These are phyloP conservation scores for Acanthoscelides obtectus DNA, from an alignment of 2,888 invertebrate species.

Conservation along the genomic window DNA sequence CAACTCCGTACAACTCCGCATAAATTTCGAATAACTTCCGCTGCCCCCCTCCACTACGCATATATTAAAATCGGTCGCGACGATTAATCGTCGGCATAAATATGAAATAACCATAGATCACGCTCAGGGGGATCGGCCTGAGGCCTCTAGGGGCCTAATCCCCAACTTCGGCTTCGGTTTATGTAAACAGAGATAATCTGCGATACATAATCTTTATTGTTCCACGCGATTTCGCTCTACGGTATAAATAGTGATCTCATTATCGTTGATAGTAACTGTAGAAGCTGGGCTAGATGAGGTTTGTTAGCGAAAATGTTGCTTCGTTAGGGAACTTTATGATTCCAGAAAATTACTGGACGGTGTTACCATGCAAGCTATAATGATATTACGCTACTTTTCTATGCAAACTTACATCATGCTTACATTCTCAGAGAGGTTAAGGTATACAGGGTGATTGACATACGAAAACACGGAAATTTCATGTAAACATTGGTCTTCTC, in stretches of 20 bases:
- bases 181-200: not conserved
- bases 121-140: not conserved
- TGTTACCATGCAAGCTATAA: not conserved
- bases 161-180: not conserved
- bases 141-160: not conserved
- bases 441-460: too few species aligned
- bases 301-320: not conserved
- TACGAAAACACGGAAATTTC: too few species aligned
- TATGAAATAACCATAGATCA: conserved; percentile 5
- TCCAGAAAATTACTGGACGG: not conserved
- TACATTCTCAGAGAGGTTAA: too few species aligned
- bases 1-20: not conserved
- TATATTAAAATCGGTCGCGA: conserved; percentile 3
- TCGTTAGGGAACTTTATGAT: not conserved
- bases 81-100: conserved; percentile 7
- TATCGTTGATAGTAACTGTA: not conserved
- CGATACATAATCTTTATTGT: not conserved
- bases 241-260: not conserved
- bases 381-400: too few species aligned
- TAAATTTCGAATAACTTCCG: conserved; percentile 1
- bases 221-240: not conserved
- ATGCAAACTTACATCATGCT: too few species aligned
- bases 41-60: not conserved
- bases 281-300: not conserved
- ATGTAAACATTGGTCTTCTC: too few species aligned